These are phyloP conservation scores for Catharus minimus DNA, from an alignment of 2,113 vertebrate species.

Conservation along the genomic window DNA sequence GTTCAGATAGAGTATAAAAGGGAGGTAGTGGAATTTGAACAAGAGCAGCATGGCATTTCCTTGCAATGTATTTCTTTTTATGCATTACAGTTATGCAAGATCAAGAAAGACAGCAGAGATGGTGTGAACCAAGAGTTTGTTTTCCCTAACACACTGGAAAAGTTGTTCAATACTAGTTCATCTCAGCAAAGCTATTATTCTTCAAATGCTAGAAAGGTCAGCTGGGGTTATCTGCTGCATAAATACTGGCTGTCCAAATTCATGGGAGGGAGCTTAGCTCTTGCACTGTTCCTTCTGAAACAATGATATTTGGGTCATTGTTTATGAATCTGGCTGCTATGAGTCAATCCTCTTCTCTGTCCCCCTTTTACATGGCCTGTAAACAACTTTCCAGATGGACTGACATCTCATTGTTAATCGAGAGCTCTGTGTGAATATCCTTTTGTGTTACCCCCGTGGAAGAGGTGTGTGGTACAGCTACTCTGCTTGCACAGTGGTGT, in stretches of 20 bases:
- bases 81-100: accelerated
- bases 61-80: background rate
- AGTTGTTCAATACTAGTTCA: background rate
- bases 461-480: background rate
- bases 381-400: background rate
- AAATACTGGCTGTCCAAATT: background rate
- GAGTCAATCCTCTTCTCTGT: background rate
- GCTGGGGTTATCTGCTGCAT: background rate
- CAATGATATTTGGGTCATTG: background rate
- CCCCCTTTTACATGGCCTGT: background rate
- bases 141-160: background rate
- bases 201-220: background rate
- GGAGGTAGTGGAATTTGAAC: background rate
- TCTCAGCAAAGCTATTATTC: background rate
- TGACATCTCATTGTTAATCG: background rate
- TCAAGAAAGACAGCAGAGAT: background rate
- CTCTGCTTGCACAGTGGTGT: background rate
- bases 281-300: background rate
- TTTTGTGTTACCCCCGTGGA: background rate
- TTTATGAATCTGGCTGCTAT: slow-evolving; percentile 1
- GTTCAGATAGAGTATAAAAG: background rate
- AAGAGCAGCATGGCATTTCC: background rate
- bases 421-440: background rate
- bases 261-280: background rate
- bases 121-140: background rate